Evolutionary conservation across 1,140 invertebrate genomes (phyloP).

Genomic region (Rhyacophila brunnea): DNA sequence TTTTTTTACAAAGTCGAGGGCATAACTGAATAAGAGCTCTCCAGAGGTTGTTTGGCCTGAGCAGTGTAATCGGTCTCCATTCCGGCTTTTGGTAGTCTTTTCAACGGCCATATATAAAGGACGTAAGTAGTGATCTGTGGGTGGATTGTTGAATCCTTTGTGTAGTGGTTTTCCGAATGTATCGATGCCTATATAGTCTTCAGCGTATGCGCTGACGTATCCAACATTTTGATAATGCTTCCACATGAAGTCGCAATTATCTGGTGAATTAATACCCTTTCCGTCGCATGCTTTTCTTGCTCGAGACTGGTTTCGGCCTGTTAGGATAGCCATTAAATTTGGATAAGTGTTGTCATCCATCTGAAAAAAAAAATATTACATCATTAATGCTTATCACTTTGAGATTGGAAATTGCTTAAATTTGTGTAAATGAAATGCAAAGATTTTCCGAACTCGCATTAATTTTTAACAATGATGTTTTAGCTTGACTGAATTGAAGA

Average conservation of each 20-base stretch:
- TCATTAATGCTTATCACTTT: neutral
- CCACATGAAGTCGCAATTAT: slow-evolving; percentile 42
- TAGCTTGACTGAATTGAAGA: too few relatives aligned
- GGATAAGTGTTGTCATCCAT: slow-evolving; percentile 79
- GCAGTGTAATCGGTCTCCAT: slow-evolving; percentile 51
- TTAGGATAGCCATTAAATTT: slow-evolving; percentile 76
- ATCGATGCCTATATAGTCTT: slow-evolving; percentile 46
- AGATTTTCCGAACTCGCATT: too few relatives aligned
- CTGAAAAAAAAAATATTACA: too few relatives aligned
- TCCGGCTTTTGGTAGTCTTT: slow-evolving; percentile 43
- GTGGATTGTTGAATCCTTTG: slow-evolving; percentile 44
- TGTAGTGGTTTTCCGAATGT: slow-evolving; percentile 41
- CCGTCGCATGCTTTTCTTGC: slow-evolving; percentile 55
- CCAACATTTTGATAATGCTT: slow-evolving; percentile 46
- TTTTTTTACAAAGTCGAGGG: slow-evolving; percentile 60
- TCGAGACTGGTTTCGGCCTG: slow-evolving; percentile 58
- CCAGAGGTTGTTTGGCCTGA: slow-evolving; percentile 56
- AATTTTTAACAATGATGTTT: too few relatives aligned
- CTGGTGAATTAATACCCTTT: slow-evolving; percentile 39
- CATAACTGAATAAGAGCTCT: slow-evolving; percentile 60
- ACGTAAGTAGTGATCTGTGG: slow-evolving; percentile 73
- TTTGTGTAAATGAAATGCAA: neutral
- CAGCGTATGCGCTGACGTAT: slow-evolving; percentile 44
- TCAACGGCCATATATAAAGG: slow-evolving; percentile 65
- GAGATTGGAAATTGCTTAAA: neutral